Percentiles rank a stretch among this genome's conserved stretches.
phyloP scores from a whole-genome alignment of 2,888 invertebrate genomes.

The Frankliniella intonsa region DNA sequence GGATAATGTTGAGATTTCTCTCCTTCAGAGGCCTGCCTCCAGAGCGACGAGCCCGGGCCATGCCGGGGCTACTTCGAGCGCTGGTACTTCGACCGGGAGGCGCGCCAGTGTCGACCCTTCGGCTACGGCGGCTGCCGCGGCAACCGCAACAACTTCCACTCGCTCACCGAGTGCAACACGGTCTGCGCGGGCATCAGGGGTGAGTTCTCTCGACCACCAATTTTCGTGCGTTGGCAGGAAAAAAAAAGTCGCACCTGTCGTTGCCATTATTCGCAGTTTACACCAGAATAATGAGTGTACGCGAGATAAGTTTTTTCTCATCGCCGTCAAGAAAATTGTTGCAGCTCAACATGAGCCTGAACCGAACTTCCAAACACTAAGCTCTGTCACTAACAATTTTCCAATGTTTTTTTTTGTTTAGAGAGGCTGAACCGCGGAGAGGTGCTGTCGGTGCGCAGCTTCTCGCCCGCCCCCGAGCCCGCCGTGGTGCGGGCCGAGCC shows the following conservation, averaged over 20 bases:
- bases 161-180: constrained; percentile 67
- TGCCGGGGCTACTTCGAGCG: constrained; percentile 83
- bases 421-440: not conserved
- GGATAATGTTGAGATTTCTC: too few relatives aligned
- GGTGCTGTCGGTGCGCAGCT: not conserved
- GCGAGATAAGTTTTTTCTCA: too few relatives aligned
- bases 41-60: constrained; percentile 72
- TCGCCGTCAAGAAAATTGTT: too few relatives aligned
- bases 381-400: not conserved
- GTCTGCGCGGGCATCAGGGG: constrained; percentile 63
- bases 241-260: too few relatives aligned
- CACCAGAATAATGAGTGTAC: too few relatives aligned
- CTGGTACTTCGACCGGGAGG: constrained; percentile 70
- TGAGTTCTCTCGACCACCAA: constrained; percentile 42
- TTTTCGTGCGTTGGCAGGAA: too few relatives aligned
- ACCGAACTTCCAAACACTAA: not conserved
- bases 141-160: constrained; percentile 85
- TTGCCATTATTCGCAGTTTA: too few relatives aligned
- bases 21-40: constrained; percentile 72
- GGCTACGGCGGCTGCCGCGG: constrained; percentile 86
- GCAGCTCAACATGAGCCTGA: too few relatives aligned
- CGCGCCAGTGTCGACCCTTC: constrained; percentile 56
- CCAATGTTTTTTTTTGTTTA: constrained; percentile 2
- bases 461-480: not conserved
- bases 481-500: constrained; percentile 29